A percentile compares a stretch with the other conserved stretches of the same genome.
These are phyloP conservation scores for Bradysia coprophila DNA, from an alignment of 1,140 invertebrate species.

Conservation along the genomic window DNA sequence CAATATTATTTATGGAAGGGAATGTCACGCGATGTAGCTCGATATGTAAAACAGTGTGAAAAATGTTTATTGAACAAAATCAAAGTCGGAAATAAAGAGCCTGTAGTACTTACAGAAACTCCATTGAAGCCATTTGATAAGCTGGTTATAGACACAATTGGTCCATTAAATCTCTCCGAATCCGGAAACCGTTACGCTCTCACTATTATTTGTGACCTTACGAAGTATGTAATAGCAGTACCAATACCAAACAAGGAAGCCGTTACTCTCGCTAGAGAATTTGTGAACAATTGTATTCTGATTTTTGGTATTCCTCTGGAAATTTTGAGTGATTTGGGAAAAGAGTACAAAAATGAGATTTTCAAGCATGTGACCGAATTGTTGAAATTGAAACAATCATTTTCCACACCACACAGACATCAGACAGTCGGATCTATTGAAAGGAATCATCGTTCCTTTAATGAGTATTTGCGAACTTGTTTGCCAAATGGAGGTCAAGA, in stretches of 20 bases:
- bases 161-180: conserved; percentile 3
- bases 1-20: conserved; percentile 6
- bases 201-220: conserved; percentile 4
- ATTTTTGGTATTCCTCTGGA: not conserved
- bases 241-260: not conserved
- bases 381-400: not conserved
- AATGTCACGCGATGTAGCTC: conserved; percentile 6
- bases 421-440: conserved; percentile 1
- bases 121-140: conserved; percentile 6
- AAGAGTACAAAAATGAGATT: not conserved
- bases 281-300: not conserved
- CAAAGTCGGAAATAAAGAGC: conserved; percentile 3
- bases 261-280: not conserved
- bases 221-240: not conserved
- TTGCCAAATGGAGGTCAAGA: conserved; percentile 1
- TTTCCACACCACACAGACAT: not conserved
- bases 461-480: conserved; percentile 3
- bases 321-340: not conserved
- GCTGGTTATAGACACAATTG: conserved; percentile 6
- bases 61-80: conserved; percentile 8
- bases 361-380: not conserved
- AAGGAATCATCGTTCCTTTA: conserved; percentile 1
- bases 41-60: conserved; percentile 5
- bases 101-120: conserved; percentile 9
- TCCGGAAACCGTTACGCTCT: conserved; percentile 6